These are phyloP conservation scores for Chorisops tibialis DNA, from an alignment of 2,888 invertebrate species.

Conservation along the genomic window DNA sequence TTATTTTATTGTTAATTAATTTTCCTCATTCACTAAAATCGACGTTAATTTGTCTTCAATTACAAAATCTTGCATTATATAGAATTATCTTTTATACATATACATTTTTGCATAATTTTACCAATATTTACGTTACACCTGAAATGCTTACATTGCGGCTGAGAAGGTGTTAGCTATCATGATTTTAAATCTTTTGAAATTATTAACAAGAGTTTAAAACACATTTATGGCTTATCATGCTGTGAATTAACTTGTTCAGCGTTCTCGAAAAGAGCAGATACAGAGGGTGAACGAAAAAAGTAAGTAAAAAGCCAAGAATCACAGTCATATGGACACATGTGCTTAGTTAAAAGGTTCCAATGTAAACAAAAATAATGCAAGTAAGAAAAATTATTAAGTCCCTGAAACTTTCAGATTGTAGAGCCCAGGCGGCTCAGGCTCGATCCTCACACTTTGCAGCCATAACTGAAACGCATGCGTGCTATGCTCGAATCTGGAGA, in stretches of 20 bases:
- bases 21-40: neutral
- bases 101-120: neutral
- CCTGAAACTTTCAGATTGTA: neutral
- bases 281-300: neutral
- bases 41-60: neutral
- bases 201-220: slow-evolving; percentile 52
- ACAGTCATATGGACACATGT: neutral
- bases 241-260: slow-evolving; percentile 48
- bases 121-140: no score
- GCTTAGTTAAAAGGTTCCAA: neutral
- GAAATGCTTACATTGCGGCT: neutral
- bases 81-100: neutral
- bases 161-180: slow-evolving; percentile 8
- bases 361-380: neutral
- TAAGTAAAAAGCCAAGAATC: neutral
- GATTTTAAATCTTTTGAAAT: slow-evolving; percentile 41
- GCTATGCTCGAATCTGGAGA: neutral
- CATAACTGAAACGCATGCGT: neutral
- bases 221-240: slow-evolving; percentile 50
- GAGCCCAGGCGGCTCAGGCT: neutral
- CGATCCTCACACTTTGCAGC: no score
- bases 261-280: slow-evolving; percentile 19
- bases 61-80: neutral
- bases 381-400: neutral
- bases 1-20: neutral